Conservation (phyloP, 2,888 invertebrate genomes). For the Sepioteuthis lessoniana region DNA sequence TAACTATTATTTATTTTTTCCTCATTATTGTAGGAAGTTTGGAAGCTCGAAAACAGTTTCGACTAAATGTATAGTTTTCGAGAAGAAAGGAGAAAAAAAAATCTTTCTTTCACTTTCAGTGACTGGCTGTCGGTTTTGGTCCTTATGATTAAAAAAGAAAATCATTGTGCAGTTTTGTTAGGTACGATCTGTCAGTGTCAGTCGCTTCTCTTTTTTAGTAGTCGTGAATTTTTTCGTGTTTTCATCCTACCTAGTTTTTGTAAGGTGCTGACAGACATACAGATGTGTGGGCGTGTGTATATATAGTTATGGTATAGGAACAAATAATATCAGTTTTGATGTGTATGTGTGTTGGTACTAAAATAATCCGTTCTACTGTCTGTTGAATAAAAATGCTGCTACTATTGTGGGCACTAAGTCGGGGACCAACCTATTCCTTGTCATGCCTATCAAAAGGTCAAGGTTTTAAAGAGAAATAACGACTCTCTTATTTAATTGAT, state of each 20-base stretch:
- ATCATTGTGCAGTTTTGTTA: too few species aligned
- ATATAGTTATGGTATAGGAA: background rate
- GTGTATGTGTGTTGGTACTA: background rate
- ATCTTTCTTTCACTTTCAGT: too few species aligned
- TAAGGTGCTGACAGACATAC: background rate
- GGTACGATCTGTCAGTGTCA: constrained; percentile 5
- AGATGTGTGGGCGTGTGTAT: background rate
- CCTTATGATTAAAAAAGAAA: too few species aligned
- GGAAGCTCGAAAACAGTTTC: too few species aligned
- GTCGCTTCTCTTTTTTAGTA: background rate
- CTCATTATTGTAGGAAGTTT: too few species aligned
- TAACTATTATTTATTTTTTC: too few species aligned
- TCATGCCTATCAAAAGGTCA: background rate
- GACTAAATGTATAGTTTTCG: too few species aligned
- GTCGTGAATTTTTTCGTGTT: background rate
- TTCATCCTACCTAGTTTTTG: background rate
- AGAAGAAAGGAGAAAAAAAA: too few species aligned
- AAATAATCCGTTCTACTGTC: background rate
- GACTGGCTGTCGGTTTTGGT: too few species aligned
- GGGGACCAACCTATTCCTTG: background rate
- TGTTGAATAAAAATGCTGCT: constrained; percentile 33
- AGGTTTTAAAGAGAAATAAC: background rate
- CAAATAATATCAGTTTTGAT: background rate
- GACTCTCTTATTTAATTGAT: background rate
- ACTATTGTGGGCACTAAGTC: constrained; percentile 21